Base-by-base conservation (phyloP, 1,140 invertebrate genomes). In the Meloidogyne hapla region DNA sequence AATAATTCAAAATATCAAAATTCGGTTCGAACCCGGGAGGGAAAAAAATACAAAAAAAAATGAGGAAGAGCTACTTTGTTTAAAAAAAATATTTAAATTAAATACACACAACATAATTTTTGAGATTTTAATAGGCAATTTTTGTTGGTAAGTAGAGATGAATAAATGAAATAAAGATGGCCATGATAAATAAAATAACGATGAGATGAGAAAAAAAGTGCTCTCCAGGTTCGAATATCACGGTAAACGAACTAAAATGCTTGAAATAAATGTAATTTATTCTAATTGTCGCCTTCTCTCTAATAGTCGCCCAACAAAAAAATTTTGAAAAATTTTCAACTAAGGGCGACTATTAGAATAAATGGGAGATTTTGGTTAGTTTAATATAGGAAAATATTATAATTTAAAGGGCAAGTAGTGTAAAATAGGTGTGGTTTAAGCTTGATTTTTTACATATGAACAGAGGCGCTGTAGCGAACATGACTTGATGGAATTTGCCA, bases 401-500 rank as follows among this genome's bases (percentile, higher is more conserved):
- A 5, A n/a, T n/a, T n/a, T 5, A 56, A 56, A 15, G 45, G 15
- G 5, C 4, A 13, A n/a, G 18, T 15, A 56, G 13, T 18, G 5
- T 45, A n/a, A 5, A 56, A 6, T 13, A 18, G 8, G 18, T 56
- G 18, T n/a, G 6, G n/a, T 56, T n/a, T 13, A n/a, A 6, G 13
- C 13, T 48, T 13, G 2, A 18, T 56, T 56, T 76, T 42, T 83
- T 68, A 85, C 80, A 85, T 87, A 69, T 85, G 84, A n/a, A 87
- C 83, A 9, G 79, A 85, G 18, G 84, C 84, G 72, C 76, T 82
- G 76, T 86, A 86, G n/a, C 84, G 75, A 21, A 84, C 84, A 72
- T 87, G 81, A 33, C 80, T 80, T 40, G 42, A 75, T 28, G 84
- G 84, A 92, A 93, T 94, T 81, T 91, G 92, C 94, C 94, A 96